These are phyloP conservation scores for Lepus oiostolus DNA, from an alignment of 2,797 vertebrate species.

Conservation along the genomic window DNA sequence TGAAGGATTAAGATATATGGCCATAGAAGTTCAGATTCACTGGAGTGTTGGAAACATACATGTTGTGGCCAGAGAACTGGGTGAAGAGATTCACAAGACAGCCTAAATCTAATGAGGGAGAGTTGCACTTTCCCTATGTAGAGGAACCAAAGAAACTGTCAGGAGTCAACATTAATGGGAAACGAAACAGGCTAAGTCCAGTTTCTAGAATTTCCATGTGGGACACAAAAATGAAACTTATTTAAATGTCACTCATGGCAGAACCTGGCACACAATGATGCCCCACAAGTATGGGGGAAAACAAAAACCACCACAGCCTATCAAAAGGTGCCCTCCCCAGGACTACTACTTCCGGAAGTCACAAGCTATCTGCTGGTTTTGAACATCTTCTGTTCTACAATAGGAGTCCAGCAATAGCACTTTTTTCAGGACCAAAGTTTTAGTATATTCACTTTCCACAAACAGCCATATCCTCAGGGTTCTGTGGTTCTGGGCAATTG, in stretches of 20 bases:
- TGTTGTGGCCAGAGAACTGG: not conserved
- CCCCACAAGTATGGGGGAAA: not conserved
- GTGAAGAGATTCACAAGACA: no score
- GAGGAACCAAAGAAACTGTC: not conserved
- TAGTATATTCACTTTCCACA: no score
- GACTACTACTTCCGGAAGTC: not conserved
- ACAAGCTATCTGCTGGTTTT: no score
- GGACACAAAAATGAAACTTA: not conserved
- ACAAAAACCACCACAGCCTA: no score
- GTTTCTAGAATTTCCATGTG: not conserved
- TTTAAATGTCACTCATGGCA: not conserved
- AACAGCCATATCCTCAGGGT: no score
- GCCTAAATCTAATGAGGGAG: no score
- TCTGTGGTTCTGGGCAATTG: no score
- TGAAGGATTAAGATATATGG: not conserved
- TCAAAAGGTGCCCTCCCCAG: not conserved
- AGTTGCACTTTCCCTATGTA: not conserved
- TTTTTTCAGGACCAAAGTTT: no score
- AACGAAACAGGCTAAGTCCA: not conserved
- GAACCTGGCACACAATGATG: not conserved
- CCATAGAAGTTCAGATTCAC: not conserved
- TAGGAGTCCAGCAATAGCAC: no score
- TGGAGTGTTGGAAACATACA: not conserved
- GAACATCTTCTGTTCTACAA: no score
- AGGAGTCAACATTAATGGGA: not conserved